phyloP scores from a whole-genome alignment of 2,113 vertebrate species.

The Festucalex cinctus region DNA sequence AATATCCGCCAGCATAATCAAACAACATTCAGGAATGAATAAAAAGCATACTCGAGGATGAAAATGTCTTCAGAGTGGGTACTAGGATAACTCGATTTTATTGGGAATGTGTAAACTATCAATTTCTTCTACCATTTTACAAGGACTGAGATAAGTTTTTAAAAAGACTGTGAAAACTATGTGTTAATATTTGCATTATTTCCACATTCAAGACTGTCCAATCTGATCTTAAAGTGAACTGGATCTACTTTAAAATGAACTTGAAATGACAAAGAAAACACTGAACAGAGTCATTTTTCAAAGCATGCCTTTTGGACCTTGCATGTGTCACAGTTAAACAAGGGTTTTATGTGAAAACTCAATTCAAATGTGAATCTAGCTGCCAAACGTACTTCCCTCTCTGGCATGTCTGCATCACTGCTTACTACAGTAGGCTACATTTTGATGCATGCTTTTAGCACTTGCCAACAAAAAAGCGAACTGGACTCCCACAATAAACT shows the following conservation, averaged over 20 bases:
- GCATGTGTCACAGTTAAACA: neutral
- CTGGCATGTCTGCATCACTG: neutral
- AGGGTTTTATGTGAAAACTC: neutral
- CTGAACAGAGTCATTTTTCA: neutral
- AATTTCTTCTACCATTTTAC: no score
- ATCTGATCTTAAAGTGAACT: neutral
- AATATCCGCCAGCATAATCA: neutral
- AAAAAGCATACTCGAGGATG: conserved; percentile 20
- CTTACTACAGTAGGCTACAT: no score
- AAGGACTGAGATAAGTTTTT: no score
- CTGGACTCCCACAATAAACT: neutral
- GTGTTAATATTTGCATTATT: no score
- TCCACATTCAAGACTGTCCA: neutral
- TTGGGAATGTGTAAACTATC: neutral
- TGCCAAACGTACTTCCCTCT: neutral
- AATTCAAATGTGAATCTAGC: neutral
- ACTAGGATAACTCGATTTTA: neutral
- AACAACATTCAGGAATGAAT: neutral
- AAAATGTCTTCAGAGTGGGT: neutral
- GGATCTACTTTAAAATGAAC: neutral
- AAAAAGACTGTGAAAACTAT: no score
- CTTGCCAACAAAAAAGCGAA: neutral
- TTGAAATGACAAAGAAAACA: neutral
- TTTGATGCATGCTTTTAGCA: neutral
- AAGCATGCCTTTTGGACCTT: neutral